Evolutionary conservation across 2,113 vertebrate genomes (phyloP).

Genomic region (Harpagus bidentatus): DNA sequence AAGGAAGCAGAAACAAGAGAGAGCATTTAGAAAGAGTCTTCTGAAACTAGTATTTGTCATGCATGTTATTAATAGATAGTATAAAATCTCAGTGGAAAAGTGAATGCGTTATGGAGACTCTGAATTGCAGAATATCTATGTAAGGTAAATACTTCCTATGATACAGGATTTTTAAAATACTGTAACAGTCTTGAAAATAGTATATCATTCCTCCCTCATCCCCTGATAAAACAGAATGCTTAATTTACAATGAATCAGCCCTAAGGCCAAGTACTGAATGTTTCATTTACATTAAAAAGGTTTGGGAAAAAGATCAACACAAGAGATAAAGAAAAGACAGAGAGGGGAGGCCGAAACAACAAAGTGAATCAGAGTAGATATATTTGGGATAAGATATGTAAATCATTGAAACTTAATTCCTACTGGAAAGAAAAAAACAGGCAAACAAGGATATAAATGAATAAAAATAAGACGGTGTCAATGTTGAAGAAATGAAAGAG

Average conservation of each 20-base stretch:
- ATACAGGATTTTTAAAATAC: neutral
- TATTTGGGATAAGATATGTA: neutral
- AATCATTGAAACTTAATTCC: neutral
- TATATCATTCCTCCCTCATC: neutral
- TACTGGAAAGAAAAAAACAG: neutral
- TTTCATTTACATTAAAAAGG: slow-evolving; percentile 24
- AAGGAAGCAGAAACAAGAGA: neutral
- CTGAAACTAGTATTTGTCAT: neutral
- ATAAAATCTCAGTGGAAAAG: neutral
- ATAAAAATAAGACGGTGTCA: neutral
- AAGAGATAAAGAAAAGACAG: neutral
- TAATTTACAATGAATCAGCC: slow-evolving; percentile 14
- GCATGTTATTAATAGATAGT: neutral
- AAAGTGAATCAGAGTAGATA: neutral
- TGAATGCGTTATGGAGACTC: neutral
- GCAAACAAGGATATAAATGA: neutral
- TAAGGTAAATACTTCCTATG: neutral
- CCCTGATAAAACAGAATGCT: neutral
- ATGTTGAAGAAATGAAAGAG: neutral
- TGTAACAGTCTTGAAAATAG: neutral
- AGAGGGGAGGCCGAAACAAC: neutral
- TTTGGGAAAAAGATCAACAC: neutral
- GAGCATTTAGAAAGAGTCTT: neutral
- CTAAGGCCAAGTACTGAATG: neutral
- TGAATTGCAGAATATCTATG: neutral